Base-by-base conservation (phyloP, 2,888 invertebrate species). In the Synergus japonicus region DNA sequence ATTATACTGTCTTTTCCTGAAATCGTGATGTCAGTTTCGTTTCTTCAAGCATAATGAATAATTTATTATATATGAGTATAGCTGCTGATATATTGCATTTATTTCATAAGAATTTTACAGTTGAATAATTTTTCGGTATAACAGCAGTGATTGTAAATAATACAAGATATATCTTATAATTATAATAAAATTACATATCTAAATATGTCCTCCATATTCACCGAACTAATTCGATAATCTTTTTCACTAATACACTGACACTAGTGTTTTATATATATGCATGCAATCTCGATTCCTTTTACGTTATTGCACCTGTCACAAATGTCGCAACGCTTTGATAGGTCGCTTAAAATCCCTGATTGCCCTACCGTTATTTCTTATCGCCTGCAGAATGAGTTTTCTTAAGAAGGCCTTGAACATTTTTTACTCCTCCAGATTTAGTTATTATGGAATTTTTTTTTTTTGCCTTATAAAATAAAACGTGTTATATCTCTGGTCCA, bases 241-340 rank as follows among this genome's bases (percentile, higher is more conserved):
- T 37, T 5, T 37, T 5, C 37, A 37, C 37, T 37, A 37, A 37
- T 7, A 37, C 0, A 37, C 5, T 37, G 0, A 37, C 37, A 5
- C 37, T 7, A 37, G 7, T 7, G 37, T 37, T 37, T 37, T 5
- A 5, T 37, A 37, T 29, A 54, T 29, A 54, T 22, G 60, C 60
- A 29, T 49, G 49, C 4, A 18, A 67, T 76, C 65, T 76, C 64
- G 69, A 73, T 73, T 73, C 54, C 37, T 54, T 49, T 54, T 73
- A 54, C 76, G 83, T 88, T 86, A 85, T 87, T 85, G 87, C 87
- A 86, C 84, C 81, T 86, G 88, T 86, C 87, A 83, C 77, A 80
- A 80, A 77, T 76, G 82, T 76, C 81, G 79, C 82, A 80, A 83
- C 86, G 86, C n/a, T 66, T 44, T n/a, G 41, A 66, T 66, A 43